Conservation (phyloP, 2,888 invertebrate genomes). For the Xestia c-nigrum region DNA sequence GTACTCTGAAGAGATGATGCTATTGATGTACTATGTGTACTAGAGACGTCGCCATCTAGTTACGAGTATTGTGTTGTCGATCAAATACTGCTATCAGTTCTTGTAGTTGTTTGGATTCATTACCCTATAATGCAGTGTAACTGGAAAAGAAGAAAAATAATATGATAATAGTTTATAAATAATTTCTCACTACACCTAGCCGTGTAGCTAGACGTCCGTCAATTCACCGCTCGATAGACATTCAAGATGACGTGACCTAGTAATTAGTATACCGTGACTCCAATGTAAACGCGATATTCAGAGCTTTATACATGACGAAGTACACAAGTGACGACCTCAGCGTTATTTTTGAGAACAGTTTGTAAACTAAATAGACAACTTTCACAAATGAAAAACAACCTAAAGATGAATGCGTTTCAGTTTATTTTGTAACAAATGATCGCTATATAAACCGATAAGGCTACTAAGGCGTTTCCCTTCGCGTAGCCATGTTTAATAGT, state of each 20-base stretch:
- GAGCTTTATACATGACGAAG: background rate
- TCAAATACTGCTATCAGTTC: background rate
- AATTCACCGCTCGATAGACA: too few species aligned
- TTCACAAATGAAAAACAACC: background rate
- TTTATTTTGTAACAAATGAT: background rate
- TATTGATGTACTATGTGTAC: background rate
- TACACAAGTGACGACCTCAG: background rate
- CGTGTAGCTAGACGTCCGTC: too few species aligned
- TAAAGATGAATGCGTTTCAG: background rate
- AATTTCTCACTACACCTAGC: too few species aligned
- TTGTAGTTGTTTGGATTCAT: constrained; percentile 11
- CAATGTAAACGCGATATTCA: background rate
- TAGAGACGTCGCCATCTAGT: background rate
- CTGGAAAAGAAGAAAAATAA: constrained; percentile 24
- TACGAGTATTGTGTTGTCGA: background rate
- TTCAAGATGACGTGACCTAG: background rate
- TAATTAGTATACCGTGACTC: background rate
- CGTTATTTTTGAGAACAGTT: background rate
- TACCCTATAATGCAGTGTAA: constrained; percentile 7
- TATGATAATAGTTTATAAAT: too few species aligned
- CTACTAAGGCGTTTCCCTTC: background rate
- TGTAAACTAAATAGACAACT: background rate
- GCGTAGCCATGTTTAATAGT: background rate
- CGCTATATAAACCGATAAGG: background rate
- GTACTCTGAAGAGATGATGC: too few species aligned